These are phyloP conservation scores for Tipula vernalis DNA, from an alignment of 2,888 invertebrate genomes.

Conservation along the genomic window DNA sequence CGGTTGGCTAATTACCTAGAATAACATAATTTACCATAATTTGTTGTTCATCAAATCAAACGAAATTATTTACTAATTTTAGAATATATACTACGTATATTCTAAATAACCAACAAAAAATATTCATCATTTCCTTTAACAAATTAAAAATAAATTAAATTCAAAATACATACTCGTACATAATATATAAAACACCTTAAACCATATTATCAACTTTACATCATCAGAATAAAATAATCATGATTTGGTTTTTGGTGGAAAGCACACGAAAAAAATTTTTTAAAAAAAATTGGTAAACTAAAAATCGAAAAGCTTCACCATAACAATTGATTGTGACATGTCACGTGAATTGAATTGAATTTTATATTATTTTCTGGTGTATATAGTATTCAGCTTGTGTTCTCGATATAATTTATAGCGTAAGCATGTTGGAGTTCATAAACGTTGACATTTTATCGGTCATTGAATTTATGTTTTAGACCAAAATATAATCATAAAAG, in stretches of 20 bases:
- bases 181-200: not conserved
- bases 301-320: not conserved
- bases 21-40: not conserved
- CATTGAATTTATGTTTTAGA: slow-evolving; percentile 4
- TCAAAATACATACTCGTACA: not conserved
- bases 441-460: not conserved
- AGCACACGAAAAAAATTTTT: not conserved
- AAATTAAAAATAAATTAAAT: not conserved
- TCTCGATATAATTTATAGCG: not conserved
- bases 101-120: not conserved
- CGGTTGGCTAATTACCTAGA: not conserved
- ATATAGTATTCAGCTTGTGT: not conserved
- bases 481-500: not conserved
- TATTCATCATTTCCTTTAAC: not conserved
- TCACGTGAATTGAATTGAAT: not conserved
- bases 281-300: not conserved
- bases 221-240: not conserved
- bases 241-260: not conserved
- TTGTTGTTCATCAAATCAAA: not conserved
- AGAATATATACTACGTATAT: not conserved
- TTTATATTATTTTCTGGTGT: not conserved
- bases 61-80: not conserved
- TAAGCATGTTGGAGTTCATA: not conserved
- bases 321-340: not conserved
- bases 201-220: not conserved